Evolutionary conservation across 2,113 vertebrate species (phyloP).

Genomic region (Regulus satrapa): DNA sequence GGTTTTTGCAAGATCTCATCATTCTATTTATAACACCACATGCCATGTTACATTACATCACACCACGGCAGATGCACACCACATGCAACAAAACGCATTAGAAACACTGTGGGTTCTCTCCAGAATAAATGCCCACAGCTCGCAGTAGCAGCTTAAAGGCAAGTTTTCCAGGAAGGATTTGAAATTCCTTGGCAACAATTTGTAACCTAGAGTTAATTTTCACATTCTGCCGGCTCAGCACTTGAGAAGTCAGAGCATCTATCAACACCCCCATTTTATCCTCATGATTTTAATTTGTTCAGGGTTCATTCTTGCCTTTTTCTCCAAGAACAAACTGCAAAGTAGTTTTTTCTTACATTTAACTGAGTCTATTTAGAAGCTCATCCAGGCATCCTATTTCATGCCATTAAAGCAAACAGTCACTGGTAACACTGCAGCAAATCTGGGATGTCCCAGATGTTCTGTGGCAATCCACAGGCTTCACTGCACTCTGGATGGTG

Average conservation of each 20-base stretch:
- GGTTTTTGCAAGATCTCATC: conserved; percentile 35
- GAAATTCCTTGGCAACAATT: conserved; percentile 6
- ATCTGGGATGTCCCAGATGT: background rate
- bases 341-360: background rate
- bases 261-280: background rate
- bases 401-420: background rate
- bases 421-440: background rate
- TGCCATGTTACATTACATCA: conserved; percentile 49
- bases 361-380: background rate
- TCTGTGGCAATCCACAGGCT: background rate
- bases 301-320: background rate
- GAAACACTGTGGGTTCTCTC: conserved; percentile 21
- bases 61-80: conserved; percentile 21
- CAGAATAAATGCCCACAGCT: background rate
- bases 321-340: background rate
- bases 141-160: background rate
- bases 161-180: background rate
- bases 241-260: background rate
- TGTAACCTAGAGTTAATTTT: background rate
- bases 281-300: background rate
- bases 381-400: background rate
- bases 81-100: conserved; percentile 49
- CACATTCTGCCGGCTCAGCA: background rate
- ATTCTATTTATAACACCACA: conserved; percentile 70
- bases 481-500: background rate